Percentiles rank a stretch among this genome's conserved stretches.
Conservation (phyloP, 2,888 invertebrate genomes). For the Fragum fragum region DNA sequence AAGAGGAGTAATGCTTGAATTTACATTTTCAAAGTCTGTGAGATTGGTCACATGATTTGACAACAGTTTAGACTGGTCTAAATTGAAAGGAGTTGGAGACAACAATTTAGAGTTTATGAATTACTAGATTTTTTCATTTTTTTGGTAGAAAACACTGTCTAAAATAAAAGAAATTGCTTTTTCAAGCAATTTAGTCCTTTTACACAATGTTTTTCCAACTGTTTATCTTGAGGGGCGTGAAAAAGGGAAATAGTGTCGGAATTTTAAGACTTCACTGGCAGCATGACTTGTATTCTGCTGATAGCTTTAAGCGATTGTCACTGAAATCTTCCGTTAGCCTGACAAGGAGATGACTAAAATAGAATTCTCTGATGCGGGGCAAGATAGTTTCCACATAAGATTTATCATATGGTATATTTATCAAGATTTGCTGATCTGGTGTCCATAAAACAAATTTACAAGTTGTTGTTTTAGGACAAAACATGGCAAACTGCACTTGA, state of each 20-base stretch:
- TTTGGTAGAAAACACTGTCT: no score
- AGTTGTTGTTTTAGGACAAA: slow-evolving; percentile 10
- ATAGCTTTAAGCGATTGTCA: slow-evolving; percentile 6
- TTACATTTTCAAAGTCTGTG: no score
- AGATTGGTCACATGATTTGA: no score
- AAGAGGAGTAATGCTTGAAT: no score
- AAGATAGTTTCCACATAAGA: slow-evolving; percentile 16
- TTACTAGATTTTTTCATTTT: no score
- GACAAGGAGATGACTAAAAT: slow-evolving; percentile 25
- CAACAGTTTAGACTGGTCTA: no score
- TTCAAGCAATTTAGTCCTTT: no score
- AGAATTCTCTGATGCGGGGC: slow-evolving; percentile 26
- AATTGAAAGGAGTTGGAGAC: no score
- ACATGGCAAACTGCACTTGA: slow-evolving; percentile 30
- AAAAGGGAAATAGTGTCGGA: no score
- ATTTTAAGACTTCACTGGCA: neutral
- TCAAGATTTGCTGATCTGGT: neutral
- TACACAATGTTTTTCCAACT: no score
- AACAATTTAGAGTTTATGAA: no score
- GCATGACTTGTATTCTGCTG: slow-evolving; percentile 17
- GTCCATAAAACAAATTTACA: slow-evolving; percentile 48
- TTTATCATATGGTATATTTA: slow-evolving; percentile 21
- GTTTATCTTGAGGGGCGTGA: neutral
- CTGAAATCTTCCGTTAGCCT: slow-evolving; percentile 24
- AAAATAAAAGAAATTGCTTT: no score